These are phyloP conservation scores for Rhynchotus rufescens DNA, from an alignment of 2,797 vertebrate species.

Conservation along the genomic window DNA sequence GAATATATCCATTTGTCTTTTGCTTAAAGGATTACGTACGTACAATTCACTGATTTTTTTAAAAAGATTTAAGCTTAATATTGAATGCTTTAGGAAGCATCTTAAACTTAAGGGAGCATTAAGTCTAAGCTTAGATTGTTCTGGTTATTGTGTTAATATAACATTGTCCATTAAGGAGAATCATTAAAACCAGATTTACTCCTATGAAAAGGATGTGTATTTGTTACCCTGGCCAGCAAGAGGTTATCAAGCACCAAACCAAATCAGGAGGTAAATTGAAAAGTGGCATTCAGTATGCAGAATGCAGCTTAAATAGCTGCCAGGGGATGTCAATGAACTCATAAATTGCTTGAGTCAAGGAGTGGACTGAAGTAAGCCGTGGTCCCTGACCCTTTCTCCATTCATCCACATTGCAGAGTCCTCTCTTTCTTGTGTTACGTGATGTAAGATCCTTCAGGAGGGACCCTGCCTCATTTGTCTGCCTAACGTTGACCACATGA, in stretches of 20 bases:
- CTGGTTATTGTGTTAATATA: not conserved
- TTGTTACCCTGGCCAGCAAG: not conserved
- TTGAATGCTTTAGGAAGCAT: not conserved
- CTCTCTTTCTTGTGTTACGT: not conserved
- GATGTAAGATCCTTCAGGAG: not conserved
- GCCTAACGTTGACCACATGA: not conserved
- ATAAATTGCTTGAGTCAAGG: not conserved
- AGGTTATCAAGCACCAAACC: not conserved
- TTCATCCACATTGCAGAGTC: not conserved
- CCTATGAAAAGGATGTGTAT: not conserved
- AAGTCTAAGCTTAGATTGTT: not conserved
- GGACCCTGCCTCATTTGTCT: not conserved
- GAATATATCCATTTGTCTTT: conserved; percentile 16
- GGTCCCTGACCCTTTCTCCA: not conserved
- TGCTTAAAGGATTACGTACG: conserved; percentile 14
- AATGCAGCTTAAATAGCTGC: not conserved
- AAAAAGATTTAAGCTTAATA: not conserved
- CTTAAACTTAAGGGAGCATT: no score
- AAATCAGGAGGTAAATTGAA: not conserved
- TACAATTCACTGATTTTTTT: not conserved
- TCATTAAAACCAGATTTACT: not conserved
- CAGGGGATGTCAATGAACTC: not conserved
- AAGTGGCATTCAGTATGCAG: not conserved
- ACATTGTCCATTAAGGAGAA: not conserved
- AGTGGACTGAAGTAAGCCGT: not conserved